A percentile compares a stretch with the other conserved stretches of the same genome.
Conservation (phyloP, 2,113 vertebrate genomes). For the Plecotus auritus region DNA sequence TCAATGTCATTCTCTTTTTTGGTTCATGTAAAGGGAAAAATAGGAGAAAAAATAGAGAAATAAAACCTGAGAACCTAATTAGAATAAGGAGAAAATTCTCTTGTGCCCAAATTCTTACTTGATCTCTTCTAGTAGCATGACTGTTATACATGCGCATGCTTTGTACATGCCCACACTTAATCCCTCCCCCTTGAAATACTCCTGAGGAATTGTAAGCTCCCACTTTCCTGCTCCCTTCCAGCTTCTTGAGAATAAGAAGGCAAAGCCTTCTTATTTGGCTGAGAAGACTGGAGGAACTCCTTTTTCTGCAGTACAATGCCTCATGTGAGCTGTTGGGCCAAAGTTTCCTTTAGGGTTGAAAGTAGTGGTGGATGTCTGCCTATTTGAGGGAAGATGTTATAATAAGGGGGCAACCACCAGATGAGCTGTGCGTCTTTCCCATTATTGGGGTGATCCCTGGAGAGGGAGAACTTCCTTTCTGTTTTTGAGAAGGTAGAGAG, state of each 20-base stretch:
- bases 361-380: background rate
- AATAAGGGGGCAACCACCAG: background rate
- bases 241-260: background rate
- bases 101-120: background rate
- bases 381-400: background rate
- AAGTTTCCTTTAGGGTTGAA: background rate
- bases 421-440: background rate
- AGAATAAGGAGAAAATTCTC: background rate
- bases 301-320: background rate
- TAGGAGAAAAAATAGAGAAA: background rate
- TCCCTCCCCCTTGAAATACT: background rate
- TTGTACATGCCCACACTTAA: background rate
- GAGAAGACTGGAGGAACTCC: background rate
- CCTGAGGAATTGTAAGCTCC: background rate
- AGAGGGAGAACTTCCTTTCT: background rate
- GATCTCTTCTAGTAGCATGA: background rate
- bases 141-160: background rate
- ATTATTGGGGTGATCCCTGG: background rate
- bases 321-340: background rate
- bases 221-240: background rate
- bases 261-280: background rate
- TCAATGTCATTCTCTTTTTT: background rate
- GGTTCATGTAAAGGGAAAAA: background rate
- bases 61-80: background rate
- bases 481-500: slow-evolving; percentile 13